These are phyloP conservation scores for Argentina silus DNA, from an alignment of 2,797 vertebrate species.

Conservation along the genomic window DNA sequence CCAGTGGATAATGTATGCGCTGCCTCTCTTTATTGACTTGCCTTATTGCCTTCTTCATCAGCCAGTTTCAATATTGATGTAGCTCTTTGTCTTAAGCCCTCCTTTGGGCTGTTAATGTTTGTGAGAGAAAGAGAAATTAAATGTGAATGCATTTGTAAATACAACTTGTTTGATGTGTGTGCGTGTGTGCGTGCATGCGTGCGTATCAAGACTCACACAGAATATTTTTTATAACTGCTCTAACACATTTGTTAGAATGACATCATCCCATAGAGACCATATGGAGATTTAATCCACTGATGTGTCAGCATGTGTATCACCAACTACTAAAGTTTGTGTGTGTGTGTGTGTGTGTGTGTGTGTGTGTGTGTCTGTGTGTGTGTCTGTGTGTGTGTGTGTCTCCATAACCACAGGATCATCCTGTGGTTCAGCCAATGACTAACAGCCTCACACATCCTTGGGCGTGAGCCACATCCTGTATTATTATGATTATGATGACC, in stretches of 20 bases:
- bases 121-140: background rate
- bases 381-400: constrained; percentile 34
- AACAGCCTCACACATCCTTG: background rate
- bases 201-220: background rate
- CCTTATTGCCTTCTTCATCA: constrained; percentile 62
- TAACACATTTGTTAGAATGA: too few species aligned
- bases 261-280: background rate
- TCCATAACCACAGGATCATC: constrained; percentile 43
- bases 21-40: constrained; percentile 48
- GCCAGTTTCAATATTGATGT: constrained; percentile 58
- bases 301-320: background rate
- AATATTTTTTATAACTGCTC: too few species aligned
- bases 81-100: constrained; percentile 48
- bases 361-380: constrained; percentile 36
- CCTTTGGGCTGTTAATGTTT: constrained; percentile 41
- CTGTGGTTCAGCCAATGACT: constrained; percentile 7
- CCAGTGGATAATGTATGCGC: constrained; percentile 46
- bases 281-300: background rate
- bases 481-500: background rate
- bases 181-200: constrained; percentile 35
- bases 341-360: constrained; percentile 20
- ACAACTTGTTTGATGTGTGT: constrained; percentile 15
- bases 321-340: background rate
- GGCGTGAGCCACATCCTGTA: background rate
- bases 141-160: background rate